Conservation (phyloP, 2,888 invertebrate species). For the Stenoptilia bipunctidactyla region DNA sequence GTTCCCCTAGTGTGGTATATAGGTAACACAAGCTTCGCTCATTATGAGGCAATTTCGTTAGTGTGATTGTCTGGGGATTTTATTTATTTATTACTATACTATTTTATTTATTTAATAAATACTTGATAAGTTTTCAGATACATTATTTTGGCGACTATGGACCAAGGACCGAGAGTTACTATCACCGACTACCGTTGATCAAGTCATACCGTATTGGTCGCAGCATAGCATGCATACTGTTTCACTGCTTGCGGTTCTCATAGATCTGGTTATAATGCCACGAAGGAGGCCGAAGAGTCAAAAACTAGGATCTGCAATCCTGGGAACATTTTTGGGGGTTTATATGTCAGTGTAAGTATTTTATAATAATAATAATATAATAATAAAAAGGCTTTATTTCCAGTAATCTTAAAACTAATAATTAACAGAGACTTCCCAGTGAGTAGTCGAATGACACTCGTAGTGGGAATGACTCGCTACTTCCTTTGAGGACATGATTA, state of each 20-base stretch:
- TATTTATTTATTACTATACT: too few species aligned
- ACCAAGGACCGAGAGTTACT: slow-evolving; percentile 34
- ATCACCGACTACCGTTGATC: slow-evolving; percentile 32
- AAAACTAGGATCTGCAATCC: slow-evolving; percentile 22
- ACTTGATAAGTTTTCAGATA: slow-evolving; percentile 42
- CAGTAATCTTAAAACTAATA: too few species aligned
- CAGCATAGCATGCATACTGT: slow-evolving; percentile 54
- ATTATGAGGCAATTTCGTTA: too few species aligned
- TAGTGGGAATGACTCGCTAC: too few species aligned
- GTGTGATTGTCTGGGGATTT: too few species aligned
- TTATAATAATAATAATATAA: too few species aligned
- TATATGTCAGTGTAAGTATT: slow-evolving; percentile 38
- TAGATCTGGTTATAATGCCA: slow-evolving; percentile 39
- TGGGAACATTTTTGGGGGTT: slow-evolving; percentile 24
- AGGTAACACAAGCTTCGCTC: too few species aligned
- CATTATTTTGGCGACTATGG: slow-evolving; percentile 53
- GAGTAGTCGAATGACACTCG: too few species aligned
- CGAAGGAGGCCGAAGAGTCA: slow-evolving; percentile 34
- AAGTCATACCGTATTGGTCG: slow-evolving; percentile 38
- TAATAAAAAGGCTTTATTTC: too few species aligned
- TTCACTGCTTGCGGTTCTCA: slow-evolving; percentile 31
- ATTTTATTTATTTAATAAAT: background rate
- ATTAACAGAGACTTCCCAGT: too few species aligned
- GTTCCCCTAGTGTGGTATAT: too few species aligned
- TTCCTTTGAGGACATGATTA: too few species aligned